Evolutionary conservation across 2,113 vertebrate species (phyloP), one percentile per base, ranked within the genome.

Genomic region (Talpa occidentalis): DNA sequence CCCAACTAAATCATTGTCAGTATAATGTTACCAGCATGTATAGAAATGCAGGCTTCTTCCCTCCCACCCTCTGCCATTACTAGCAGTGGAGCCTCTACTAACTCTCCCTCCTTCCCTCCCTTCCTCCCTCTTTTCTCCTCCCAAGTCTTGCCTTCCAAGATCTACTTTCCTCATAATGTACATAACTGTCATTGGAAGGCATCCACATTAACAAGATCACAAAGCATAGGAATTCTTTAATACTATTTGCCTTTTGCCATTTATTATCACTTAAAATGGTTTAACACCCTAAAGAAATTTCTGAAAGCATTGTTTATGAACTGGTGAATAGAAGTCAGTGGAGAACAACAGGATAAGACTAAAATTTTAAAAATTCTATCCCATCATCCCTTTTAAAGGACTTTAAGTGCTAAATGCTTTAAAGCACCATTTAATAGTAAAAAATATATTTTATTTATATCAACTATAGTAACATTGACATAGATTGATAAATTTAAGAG

Each of bases 401-500:
- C 8, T 85, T 90, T 62, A 32, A 24, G 81, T 37, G 5, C 37
- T 22, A 94, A 84, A 73, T 28, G n/a, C 16, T 49, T 78, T 72
- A 47, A 79, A 78, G 9, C 37, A 49, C 9, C 8, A 81, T 92
- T 77, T 87, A 28, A 74, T 84, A 89, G 76, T 62, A 97, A 60
- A 62, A 95, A 87, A 93, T 93, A 95, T 60, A 37, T 67, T 32
- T 56, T 35, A n/a, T 66, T 85, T 44, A 52, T 91, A 93, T 91
- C 96, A 97, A 94, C 21, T 92, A 10, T 66, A 95, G 49, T 86
- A 96, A 96, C 66, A 44, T 52, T 97, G 91, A 97, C 81, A 97
- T 32, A 70, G 95, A 97, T 97, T 97, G 97, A 97, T 97, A 97
- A 95, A 96, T 96, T 94, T 76, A 94, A 97, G 79, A 70, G 52